Percentiles rank a stretch among this genome's conserved stretches.
Conservation (phyloP, 2,888 invertebrate genomes). For the Oithona nana region DNA sequence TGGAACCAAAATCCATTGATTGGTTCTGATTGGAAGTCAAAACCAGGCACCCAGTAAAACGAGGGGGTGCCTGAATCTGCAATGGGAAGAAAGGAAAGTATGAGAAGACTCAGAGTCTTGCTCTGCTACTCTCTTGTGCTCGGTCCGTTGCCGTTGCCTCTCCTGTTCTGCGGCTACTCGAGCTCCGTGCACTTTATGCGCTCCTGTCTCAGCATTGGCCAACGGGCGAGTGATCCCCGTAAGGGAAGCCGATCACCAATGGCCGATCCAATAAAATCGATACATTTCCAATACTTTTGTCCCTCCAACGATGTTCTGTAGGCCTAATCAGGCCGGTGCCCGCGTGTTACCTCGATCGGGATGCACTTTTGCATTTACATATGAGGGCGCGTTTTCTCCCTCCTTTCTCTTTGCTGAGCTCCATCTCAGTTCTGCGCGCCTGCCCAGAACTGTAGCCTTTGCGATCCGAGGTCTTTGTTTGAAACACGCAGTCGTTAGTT, state of each 20-base stretch:
- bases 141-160: too few relatives aligned
- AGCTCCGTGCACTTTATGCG: background rate
- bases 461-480: constrained; percentile 9
- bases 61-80: too few relatives aligned
- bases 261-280: background rate
- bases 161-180: too few relatives aligned
- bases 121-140: too few relatives aligned
- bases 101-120: too few relatives aligned
- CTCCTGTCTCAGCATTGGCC: background rate
- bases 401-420: background rate
- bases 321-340: background rate
- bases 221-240: background rate
- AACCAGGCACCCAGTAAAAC: too few relatives aligned
- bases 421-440: background rate
- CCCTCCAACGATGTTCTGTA: background rate
- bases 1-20: too few relatives aligned
- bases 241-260: background rate
- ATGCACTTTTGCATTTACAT: background rate
- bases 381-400: background rate
- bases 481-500: constrained; percentile 6
- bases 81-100: too few relatives aligned
- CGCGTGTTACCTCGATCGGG: background rate
- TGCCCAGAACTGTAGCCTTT: background rate
- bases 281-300: background rate
- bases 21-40: too few relatives aligned